Base-by-base conservation (phyloP, 2,797 vertebrate genomes). In the Acanthurus lineatus region DNA sequence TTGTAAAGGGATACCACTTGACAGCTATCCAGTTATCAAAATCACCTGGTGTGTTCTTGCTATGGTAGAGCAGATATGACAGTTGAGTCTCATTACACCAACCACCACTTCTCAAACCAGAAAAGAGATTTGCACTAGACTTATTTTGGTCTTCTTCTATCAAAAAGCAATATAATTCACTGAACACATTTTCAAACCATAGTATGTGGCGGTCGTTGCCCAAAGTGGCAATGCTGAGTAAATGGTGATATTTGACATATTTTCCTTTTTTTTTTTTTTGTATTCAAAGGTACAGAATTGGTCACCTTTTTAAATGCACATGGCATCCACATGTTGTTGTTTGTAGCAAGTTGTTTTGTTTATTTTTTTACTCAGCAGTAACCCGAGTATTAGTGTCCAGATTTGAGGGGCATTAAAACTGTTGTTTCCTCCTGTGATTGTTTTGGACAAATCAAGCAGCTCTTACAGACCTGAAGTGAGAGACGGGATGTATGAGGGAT, bases 51-150 rank as follows among this genome's bases (percentile, higher is more conserved):
- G 65, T 86, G 85, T 87, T 87, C 71, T 88, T 83, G 86, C 81
- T 84, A 73, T 68, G 84, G 82, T 82, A 82, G 84, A 88, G 74
- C 87, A 89, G 87, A 87, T 63, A 73, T 78, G 77, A 83, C 73
- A 78, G 87, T 85, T 81, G 84, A 84, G 79, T 89, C 83, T 88
- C 93, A 88, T 91, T 60, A 83, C 86, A 91, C 89, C 91, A 85
- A 91, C 84, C 91, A 90, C 93, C 92, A 94, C 93, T 94, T 95
- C 74, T 93, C 93, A 93, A 95, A 93, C 90, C 86, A 92, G 93
- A 95, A 94, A 96, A 95, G 93, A 96, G 85, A 95, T 95, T 96
- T 96, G 96, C 96, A 96, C 95, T 96, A 96, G 94, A 94, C 93
- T 91, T 85, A 90, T 93, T 94, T 94, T 88, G 92, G 94, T 95